A percentile compares a stretch with the other conserved stretches of the same genome.
Conservation (phyloP, 2,113 vertebrate genomes). For the Sander lucioperca region DNA sequence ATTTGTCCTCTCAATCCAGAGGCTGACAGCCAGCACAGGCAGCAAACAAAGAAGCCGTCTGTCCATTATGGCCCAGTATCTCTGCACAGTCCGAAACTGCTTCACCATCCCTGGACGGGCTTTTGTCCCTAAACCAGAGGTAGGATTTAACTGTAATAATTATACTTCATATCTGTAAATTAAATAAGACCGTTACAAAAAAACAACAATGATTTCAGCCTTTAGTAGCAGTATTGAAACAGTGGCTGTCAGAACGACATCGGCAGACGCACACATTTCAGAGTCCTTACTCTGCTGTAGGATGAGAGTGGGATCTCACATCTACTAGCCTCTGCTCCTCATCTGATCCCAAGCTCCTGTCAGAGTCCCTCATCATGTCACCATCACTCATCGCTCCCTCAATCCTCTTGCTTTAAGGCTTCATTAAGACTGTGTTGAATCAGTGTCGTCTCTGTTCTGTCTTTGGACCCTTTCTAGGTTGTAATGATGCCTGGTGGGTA, state of each 20-base stretch:
- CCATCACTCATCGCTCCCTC: slow-evolving; percentile 51
- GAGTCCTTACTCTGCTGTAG: background rate
- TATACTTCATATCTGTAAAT: background rate
- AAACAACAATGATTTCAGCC: background rate
- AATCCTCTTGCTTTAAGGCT: slow-evolving; percentile 60
- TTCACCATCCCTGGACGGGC: slow-evolving; percentile 93
- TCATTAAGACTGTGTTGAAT: slow-evolving; percentile 78
- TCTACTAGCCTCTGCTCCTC: slow-evolving; percentile 38
- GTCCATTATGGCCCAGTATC: slow-evolving; percentile 95
- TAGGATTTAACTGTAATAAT: slow-evolving; percentile 72
- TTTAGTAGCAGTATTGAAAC: background rate
- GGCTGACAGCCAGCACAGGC: slow-evolving; percentile 89
- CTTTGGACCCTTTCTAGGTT: slow-evolving; percentile 73
- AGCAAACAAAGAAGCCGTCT: slow-evolving; percentile 91
- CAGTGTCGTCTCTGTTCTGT: slow-evolving; percentile 72
- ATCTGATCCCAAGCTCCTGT: slow-evolving; percentile 46
- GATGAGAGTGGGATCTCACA: slow-evolving; percentile 8
- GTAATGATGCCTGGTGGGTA: slow-evolving; percentile 81
- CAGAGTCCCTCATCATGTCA: slow-evolving; percentile 54
- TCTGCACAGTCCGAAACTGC: slow-evolving; percentile 88
- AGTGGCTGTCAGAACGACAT: background rate
- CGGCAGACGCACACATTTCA: slow-evolving; percentile 23
- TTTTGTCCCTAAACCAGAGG: slow-evolving; percentile 95
- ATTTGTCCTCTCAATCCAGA: slow-evolving; percentile 77
- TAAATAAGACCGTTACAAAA: background rate